Conservation (phyloP, 2,797 vertebrate species). For the Pseudocheirus occidentalis region DNA sequence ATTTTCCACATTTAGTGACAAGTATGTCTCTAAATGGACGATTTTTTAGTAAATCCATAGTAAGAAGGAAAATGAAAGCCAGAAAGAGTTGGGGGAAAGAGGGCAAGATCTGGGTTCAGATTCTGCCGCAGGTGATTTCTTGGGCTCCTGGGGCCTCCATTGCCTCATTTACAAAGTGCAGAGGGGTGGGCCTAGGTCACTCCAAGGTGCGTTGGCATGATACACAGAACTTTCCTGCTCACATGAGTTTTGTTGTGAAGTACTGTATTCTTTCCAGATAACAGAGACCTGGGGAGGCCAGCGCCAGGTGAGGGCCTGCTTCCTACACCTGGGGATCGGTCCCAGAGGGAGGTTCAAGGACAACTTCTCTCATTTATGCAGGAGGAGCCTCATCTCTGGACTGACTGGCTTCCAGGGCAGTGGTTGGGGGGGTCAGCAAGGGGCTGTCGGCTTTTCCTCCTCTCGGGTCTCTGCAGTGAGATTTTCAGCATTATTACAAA, state of each 20-base stretch:
- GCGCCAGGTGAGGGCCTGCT: too few relatives aligned
- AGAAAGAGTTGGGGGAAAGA: neutral
- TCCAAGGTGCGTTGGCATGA: too few relatives aligned
- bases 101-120: neutral
- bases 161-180: too few relatives aligned
- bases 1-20: neutral
- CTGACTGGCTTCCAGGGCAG: neutral
- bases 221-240: too few relatives aligned
- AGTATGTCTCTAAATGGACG: too few relatives aligned
- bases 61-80: neutral
- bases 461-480: neutral
- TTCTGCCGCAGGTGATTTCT: neutral
- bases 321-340: too few relatives aligned
- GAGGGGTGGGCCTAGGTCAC: too few relatives aligned
- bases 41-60: neutral
- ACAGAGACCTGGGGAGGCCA: too few relatives aligned
- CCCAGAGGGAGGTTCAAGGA: neutral
- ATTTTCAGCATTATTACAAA: neutral
- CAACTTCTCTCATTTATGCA: neutral
- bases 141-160: neutral
- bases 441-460: neutral
- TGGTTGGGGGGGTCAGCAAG: neutral
- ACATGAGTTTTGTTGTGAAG: too few relatives aligned
- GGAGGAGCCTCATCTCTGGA: neutral
- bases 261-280: too few relatives aligned